phyloP scores from a whole-genome alignment of 2,888 invertebrate genomes.

The Polyploca ridens region DNA sequence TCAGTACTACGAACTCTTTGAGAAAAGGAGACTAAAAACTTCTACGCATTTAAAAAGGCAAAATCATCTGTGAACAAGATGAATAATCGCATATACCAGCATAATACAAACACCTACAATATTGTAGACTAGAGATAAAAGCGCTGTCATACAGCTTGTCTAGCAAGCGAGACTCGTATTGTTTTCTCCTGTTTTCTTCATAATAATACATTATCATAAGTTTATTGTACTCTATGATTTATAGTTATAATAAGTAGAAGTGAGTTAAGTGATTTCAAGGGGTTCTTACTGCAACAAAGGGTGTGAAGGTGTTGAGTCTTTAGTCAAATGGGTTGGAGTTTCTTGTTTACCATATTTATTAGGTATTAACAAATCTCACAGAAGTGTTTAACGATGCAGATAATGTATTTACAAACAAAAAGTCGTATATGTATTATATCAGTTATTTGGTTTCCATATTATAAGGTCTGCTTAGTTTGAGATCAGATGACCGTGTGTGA shows the following conservation, averaged over 20 bases:
- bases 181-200: constrained; percentile 5
- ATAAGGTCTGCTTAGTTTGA: too few relatives aligned
- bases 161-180: constrained; percentile 1
- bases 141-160: constrained; percentile 6
- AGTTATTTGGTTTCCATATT: too few relatives aligned
- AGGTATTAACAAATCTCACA: too few relatives aligned
- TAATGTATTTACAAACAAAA: too few relatives aligned
- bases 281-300: not conserved
- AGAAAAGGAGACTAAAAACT: too few relatives aligned
- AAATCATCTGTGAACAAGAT: not conserved
- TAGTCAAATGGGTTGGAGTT: not conserved
- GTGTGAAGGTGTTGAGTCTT: not conserved
- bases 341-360: too few relatives aligned
- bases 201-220: constrained; percentile 5
- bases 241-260: not conserved
- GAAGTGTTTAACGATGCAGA: too few relatives aligned
- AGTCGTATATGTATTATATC: too few relatives aligned
- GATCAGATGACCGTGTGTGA: too few relatives aligned
- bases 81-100: not conserved
- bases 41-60: not conserved
- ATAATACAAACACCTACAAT: not conserved
- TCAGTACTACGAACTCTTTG: too few relatives aligned
- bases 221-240: constrained; percentile 6
- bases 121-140: not conserved
- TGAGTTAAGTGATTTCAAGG: not conserved